These are phyloP conservation scores for Pachypsylla venusta DNA, from an alignment of 1,140 invertebrate species.

Conservation along the genomic window DNA sequence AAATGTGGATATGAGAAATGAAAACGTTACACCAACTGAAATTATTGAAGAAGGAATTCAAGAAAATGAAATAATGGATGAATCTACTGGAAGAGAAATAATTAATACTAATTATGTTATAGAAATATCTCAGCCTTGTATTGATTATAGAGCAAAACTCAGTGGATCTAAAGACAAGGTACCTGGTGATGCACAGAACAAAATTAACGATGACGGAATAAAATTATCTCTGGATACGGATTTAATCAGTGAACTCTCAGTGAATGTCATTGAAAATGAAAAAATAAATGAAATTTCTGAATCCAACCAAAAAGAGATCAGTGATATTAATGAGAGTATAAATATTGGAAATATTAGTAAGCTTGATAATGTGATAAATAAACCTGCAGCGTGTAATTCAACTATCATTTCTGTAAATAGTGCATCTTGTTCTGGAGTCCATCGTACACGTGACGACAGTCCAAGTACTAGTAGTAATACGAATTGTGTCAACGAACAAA, in stretches of 20 bases:
- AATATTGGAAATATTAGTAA: not conserved
- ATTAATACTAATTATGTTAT: slow-evolving; percentile 18
- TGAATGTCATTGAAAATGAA: not conserved
- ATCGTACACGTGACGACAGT: too few relatives aligned
- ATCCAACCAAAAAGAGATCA: not conserved
- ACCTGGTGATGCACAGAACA: not conserved
- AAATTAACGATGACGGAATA: too few relatives aligned
- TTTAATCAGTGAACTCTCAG: too few relatives aligned
- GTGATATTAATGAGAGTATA: not conserved
- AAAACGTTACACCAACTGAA: not conserved
- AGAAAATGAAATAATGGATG: slow-evolving; percentile 28
- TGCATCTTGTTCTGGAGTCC: too few relatives aligned
- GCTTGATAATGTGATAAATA: too few relatives aligned
- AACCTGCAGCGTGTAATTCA: too few relatives aligned
- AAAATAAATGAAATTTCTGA: not conserved
- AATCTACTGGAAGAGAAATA: slow-evolving; percentile 27
- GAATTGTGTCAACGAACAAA: too few relatives aligned
- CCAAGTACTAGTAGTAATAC: too few relatives aligned
- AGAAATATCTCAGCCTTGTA: not conserved
- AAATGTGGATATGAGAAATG: not conserved
- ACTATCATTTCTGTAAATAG: too few relatives aligned
- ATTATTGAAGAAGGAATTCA: not conserved
- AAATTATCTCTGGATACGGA: too few relatives aligned
- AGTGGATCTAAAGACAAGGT: not conserved
- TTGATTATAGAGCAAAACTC: slow-evolving; percentile 3